phyloP scores from a whole-genome alignment of 2,113 vertebrate genomes.

The Platichthys flesus region DNA sequence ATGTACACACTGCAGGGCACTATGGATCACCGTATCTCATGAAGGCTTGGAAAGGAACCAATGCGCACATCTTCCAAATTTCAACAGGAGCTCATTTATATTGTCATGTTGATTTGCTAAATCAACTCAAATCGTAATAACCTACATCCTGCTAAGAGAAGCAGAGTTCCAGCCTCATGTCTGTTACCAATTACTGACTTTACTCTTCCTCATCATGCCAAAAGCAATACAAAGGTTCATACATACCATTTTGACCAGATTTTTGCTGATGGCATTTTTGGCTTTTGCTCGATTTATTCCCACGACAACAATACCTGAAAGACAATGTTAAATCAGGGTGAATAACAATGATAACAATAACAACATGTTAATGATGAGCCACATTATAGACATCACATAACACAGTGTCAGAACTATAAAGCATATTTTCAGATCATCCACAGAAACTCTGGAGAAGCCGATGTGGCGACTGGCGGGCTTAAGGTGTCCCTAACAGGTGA shows the following conservation, averaged over 20 bases:
- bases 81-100: too few relatives aligned
- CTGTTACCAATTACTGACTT: background rate
- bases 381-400: background rate
- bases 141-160: too few relatives aligned
- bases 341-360: background rate
- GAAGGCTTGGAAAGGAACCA: too few relatives aligned
- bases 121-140: too few relatives aligned
- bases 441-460: background rate
- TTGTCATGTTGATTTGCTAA: too few relatives aligned
- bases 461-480: too few relatives aligned
- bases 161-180: too few relatives aligned
- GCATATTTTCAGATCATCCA: background rate
- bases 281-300: conserved; percentile 95
- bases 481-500: too few relatives aligned
- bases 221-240: background rate
- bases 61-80: too few relatives aligned
- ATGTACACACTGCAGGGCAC: background rate
- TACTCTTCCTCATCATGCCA: background rate
- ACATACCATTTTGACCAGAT: conserved; percentile 92
- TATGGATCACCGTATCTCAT: too few relatives aligned
- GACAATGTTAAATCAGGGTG: conserved; percentile 20
- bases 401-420: background rate
- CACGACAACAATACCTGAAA: conserved; percentile 94
- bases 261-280: conserved; percentile 97
- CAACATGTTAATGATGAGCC: background rate